Evolutionary conservation across 2,113 vertebrate genomes (phyloP), one percentile per base, ranked within the genome.

Genomic region (Heterocephalus glaber): DNA sequence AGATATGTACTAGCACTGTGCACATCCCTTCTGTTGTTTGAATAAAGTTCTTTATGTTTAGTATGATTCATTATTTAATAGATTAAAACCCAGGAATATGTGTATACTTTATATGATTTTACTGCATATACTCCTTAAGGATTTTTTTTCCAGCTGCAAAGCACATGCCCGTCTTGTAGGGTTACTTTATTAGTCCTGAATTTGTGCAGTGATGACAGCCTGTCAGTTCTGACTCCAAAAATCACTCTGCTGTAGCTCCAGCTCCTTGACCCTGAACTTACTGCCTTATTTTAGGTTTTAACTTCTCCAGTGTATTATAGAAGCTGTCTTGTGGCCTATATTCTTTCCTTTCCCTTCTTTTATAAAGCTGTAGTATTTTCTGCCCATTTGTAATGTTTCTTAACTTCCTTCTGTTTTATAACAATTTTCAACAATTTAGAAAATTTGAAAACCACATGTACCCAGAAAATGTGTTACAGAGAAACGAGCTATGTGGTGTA

Each of bases 1-100:
- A 88, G 0, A 44, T 56, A 52, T 26, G 22, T 3, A 13, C 12
- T 49, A 3, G 28, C 14, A 13, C 68, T 94, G 41, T 89, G 77
- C 14, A 11, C 2, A 28, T 86, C 5, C 26, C 56, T 81, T 86
- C 89, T 80, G 72, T 89, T 54, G 54, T 38, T 76, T 20, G 35
- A 72, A 61, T 52, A n/a, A 70, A 76, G 44, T 83, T 79, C 14
- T 44, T 35, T 95, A 24, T 72, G 61, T 92, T 85, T 41, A 85
- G 14, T 70, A 12, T 35, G 61, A 77, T 72, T 65, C 5, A 24
- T 52, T 5, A 11, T 54, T 17, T 61, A 17, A 65, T 16, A 79
- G 60, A 86, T 86, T 90, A 76, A 87, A 94, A 70, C 74, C 68
- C 54, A 79, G 33, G 33, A 80, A 80, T 84, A 11, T 79, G 54